A percentile compares a stretch with the other conserved stretches of the same genome.
These are phyloP conservation scores for Drosophila ercepeae DNA, from an alignment of 1,140 invertebrate species.

Conservation along the genomic window DNA sequence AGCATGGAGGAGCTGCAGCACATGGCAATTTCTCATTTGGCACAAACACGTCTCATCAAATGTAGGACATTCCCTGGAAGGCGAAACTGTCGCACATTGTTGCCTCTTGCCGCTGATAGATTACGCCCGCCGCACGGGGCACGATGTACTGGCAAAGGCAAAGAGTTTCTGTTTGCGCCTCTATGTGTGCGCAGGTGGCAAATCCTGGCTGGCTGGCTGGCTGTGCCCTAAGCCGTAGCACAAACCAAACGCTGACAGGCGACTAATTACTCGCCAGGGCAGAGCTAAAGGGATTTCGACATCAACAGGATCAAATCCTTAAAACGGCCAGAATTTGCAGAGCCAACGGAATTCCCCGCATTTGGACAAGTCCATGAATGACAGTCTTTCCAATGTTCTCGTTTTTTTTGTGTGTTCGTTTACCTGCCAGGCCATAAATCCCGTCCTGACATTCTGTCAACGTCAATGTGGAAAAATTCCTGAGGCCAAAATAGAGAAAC, in stretches of 20 bases:
- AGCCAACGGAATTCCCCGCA: slow-evolving; percentile 36
- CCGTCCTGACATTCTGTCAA: slow-evolving; percentile 40
- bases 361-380: slow-evolving; percentile 45
- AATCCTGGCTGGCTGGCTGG: slow-evolving; percentile 15
- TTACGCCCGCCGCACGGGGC: slow-evolving; percentile 33
- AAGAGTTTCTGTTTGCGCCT: neutral
- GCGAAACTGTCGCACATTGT: slow-evolving; percentile 36
- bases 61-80: slow-evolving; percentile 29
- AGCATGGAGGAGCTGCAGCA: slow-evolving; percentile 24
- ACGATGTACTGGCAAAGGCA: too few relatives aligned
- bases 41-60: slow-evolving; percentile 42
- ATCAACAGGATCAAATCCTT: slow-evolving; percentile 37
- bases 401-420: slow-evolving; percentile 14
- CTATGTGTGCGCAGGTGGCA: slow-evolving; percentile 36
- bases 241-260: slow-evolving; percentile 48
- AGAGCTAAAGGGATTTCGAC: slow-evolving; percentile 40
- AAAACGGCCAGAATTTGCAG: slow-evolving; percentile 31
- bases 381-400: slow-evolving; percentile 23
- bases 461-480: slow-evolving; percentile 32
- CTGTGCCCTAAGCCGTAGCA: slow-evolving; percentile 35
- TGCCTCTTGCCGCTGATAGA: slow-evolving; percentile 41
- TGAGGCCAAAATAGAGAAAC: slow-evolving; percentile 36
- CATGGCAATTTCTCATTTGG: slow-evolving; percentile 46
- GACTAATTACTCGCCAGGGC: slow-evolving; percentile 38
- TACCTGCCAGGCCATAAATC: slow-evolving; percentile 37